Percentiles rank a stretch among this genome's conserved stretches.
Conservation (phyloP, 2,797 vertebrate species). For the Crypturellus tataupa region DNA sequence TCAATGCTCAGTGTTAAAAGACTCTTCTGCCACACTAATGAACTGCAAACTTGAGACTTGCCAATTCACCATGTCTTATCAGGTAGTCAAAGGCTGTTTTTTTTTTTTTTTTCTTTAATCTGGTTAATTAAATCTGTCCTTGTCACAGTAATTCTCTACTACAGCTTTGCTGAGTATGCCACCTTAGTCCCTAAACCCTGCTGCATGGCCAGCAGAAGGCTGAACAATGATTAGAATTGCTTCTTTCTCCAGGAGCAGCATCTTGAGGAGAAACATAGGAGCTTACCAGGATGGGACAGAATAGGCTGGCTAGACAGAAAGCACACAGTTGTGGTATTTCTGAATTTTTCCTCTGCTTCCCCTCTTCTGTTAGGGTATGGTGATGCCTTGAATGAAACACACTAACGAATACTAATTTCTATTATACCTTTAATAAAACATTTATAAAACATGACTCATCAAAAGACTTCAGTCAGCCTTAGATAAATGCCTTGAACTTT, state of each 20-base stretch:
- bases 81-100: no score
- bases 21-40: not conserved
- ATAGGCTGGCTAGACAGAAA: not conserved
- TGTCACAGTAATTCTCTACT: not conserved
- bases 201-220: not conserved
- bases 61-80: not conserved
- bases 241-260: not conserved
- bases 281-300: not conserved
- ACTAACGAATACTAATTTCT: not conserved
- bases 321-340: not conserved
- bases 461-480: not conserved
- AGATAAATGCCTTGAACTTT: not conserved
- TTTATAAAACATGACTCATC: not conserved
- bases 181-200: not conserved
- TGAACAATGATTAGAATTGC: not conserved
- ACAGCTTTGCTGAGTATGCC: not conserved
- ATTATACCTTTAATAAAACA: not conserved
- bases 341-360: not conserved
- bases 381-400: not conserved
- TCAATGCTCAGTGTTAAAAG: not conserved
- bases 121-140: not conserved
- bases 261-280: not conserved
- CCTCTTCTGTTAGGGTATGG: not conserved
- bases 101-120: no score
- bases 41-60: not conserved